phyloP scores from a whole-genome alignment of 1,140 invertebrate genomes.

The Brachionus asplanchnoidis region DNA sequence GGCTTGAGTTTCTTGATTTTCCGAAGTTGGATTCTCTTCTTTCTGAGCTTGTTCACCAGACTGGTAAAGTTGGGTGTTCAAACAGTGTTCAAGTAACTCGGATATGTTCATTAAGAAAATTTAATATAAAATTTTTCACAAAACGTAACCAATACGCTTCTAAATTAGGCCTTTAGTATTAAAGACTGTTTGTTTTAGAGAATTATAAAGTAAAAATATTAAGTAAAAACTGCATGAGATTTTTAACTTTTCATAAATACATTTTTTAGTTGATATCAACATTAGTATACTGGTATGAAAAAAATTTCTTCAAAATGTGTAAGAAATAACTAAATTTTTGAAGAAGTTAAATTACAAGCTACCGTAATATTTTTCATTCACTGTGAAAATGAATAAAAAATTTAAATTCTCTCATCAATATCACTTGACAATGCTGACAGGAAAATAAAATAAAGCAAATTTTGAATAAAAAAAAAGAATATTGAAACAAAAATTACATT shows the following conservation, averaged over 20 bases:
- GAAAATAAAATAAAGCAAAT: not conserved
- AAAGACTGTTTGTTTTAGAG: not conserved
- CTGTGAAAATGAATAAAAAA: not conserved
- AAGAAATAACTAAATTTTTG: not conserved
- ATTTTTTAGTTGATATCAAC: not conserved
- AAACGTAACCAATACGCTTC: not conserved
- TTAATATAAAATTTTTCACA: not conserved
- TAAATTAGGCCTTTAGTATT: not conserved
- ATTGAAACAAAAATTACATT: not conserved
- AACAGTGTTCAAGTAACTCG: conserved; percentile 14
- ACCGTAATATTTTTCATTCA: not conserved
- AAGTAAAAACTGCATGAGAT: conserved; percentile 26
- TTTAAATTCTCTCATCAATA: not conserved
- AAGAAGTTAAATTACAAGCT: not conserved
- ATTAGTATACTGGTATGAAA: not conserved
- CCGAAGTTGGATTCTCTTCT: not conserved
- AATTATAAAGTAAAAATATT: not conserved
- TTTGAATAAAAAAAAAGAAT: not conserved
- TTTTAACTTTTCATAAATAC: conserved; percentile 8
- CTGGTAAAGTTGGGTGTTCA: conserved; percentile 1
- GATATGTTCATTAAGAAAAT: conserved; percentile 22
- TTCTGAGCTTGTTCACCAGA: conserved; percentile 19
- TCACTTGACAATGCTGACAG: not conserved
- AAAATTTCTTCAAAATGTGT: not conserved
- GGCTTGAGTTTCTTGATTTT: not conserved